Conservation (phyloP, 2,888 invertebrate genomes). For the Beris chalybata region DNA sequence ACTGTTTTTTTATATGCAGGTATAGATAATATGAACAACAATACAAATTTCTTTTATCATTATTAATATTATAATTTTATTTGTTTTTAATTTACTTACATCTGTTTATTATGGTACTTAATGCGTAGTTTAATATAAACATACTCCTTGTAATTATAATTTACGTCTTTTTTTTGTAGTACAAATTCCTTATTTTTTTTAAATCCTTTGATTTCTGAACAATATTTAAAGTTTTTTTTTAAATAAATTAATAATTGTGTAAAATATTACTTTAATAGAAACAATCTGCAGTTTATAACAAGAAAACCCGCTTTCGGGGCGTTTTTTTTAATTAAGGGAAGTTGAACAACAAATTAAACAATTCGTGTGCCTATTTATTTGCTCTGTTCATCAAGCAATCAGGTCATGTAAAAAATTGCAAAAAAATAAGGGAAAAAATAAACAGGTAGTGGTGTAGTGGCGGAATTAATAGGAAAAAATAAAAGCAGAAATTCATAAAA, state of each 20-base stretch:
- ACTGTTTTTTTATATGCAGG: conserved; percentile 16
- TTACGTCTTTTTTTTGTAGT: conserved; percentile 14
- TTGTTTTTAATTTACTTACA: conserved; percentile 15
- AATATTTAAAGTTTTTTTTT: too few species aligned
- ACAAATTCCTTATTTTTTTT: conserved; percentile 14
- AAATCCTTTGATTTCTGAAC: too few species aligned
- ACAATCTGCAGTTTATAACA: too few species aligned
- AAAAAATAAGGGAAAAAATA: too few species aligned
- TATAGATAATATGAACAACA: conserved; percentile 31
- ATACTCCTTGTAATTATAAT: conserved; percentile 32
- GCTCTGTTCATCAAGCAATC: background rate
- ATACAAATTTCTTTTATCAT: conserved; percentile 25
- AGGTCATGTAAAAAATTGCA: conserved; percentile 2
- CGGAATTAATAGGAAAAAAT: too few species aligned
- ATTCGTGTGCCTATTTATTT: conserved; percentile 2
- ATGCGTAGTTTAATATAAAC: conserved; percentile 38
- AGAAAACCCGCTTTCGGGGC: background rate
- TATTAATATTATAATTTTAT: conserved; percentile 1
- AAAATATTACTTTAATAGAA: too few species aligned
- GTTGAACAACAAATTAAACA: too few species aligned
- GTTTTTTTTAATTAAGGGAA: too few species aligned
- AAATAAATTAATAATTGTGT: too few species aligned
- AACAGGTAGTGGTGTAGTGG: background rate
- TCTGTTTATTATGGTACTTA: conserved; percentile 17
- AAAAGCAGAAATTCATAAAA: too few species aligned